Percentiles rank a stretch among this genome's conserved stretches.
Evolutionary conservation across 2,113 vertebrate species (phyloP).

Genomic region (Phylloscopus trochilus): DNA sequence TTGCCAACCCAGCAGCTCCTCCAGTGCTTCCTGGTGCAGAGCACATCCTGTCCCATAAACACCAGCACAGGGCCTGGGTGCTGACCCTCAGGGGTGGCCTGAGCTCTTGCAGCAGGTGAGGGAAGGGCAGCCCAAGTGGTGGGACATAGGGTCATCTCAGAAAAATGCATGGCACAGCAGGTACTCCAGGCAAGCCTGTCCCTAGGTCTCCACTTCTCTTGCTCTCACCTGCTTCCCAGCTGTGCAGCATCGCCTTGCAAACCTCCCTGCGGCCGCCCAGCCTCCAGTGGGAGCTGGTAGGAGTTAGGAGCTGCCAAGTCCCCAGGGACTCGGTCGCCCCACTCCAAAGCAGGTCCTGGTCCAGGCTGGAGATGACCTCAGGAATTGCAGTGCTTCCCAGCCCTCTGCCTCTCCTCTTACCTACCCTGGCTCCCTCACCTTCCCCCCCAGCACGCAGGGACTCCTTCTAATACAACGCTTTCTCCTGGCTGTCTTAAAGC

Average conservation of each 20-base stretch:
- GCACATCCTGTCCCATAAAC: background rate
- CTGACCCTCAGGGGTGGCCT: background rate
- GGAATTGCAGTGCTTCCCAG: slow-evolving; percentile 29
- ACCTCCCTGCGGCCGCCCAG: background rate
- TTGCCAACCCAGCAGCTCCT: background rate
- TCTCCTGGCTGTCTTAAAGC: slow-evolving; percentile 73
- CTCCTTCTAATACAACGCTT: slow-evolving; percentile 60
- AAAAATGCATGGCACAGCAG: background rate
- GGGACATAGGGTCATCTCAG: background rate
- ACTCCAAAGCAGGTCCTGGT: background rate
- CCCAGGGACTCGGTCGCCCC: background rate
- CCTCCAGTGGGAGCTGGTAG: background rate
- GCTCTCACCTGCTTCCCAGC: slow-evolving; percentile 26
- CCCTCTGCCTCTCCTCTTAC: slow-evolving; percentile 43
- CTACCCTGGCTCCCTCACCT: background rate
- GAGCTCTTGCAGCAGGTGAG: background rate
- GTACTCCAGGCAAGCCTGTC: background rate
- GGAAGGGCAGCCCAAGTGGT: background rate
- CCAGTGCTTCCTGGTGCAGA: background rate
- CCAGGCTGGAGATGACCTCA: background rate
- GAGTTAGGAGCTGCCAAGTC: background rate
- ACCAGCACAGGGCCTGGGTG: background rate
- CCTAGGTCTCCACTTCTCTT: background rate
- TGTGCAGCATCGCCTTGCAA: slow-evolving; percentile 14
- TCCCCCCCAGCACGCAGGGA: background rate